Conservation (phyloP, 2,888 invertebrate genomes). For the Noctua fimbriata region DNA sequence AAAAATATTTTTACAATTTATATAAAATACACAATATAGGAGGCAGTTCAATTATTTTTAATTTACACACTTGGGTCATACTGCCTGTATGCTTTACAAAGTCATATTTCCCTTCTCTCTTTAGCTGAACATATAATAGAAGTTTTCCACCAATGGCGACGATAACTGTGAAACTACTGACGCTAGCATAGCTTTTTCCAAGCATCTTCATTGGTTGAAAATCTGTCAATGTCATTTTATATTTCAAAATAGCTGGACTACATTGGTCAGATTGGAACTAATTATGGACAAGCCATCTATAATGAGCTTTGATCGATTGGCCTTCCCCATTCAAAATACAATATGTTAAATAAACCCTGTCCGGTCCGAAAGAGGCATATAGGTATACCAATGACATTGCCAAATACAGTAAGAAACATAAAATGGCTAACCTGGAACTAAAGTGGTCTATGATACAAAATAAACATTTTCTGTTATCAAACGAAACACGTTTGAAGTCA, state of each 20-base stretch:
- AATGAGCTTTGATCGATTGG: background rate
- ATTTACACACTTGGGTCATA: background rate
- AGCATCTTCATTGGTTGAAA: background rate
- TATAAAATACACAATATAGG: slow-evolving; percentile 28
- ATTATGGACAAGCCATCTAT: background rate
- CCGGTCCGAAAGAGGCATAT: too few relatives aligned
- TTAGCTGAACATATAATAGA: background rate
- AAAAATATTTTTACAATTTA: slow-evolving; percentile 41
- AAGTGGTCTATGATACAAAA: too few relatives aligned
- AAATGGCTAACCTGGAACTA: too few relatives aligned
- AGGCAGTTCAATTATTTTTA: slow-evolving; percentile 7
- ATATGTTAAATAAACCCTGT: too few relatives aligned
- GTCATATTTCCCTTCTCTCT: background rate
- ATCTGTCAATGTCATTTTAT: background rate
- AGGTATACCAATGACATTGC: too few relatives aligned
- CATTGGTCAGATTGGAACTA: background rate
- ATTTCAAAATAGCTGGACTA: background rate
- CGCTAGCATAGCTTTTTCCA: background rate
- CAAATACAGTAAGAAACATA: too few relatives aligned
- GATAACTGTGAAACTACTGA: background rate
- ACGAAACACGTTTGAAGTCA: too few relatives aligned
- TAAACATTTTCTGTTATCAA: too few relatives aligned
- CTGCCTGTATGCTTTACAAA: background rate
- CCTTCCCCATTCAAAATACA: slow-evolving; percentile 2
- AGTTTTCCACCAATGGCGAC: background rate